Evolutionary conservation across 2,888 invertebrate genomes (phyloP).

Genomic region (Dasypolia templi): DNA sequence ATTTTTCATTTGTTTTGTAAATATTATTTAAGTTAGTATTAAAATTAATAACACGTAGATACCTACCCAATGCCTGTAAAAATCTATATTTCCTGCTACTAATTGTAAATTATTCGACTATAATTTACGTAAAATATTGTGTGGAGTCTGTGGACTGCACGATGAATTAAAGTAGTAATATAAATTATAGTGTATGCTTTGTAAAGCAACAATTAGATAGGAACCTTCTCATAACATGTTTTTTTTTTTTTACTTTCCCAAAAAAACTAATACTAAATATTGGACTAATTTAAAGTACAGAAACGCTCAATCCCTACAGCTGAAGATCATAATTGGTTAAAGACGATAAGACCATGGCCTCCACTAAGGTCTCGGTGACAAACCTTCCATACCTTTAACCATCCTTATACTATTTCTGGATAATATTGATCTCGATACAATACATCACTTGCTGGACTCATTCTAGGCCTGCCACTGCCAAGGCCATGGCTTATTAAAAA

Average conservation of each 20-base stretch:
- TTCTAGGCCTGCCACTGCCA: slow-evolving; percentile 9
- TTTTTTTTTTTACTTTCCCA: slow-evolving; percentile 4
- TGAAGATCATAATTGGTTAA: not conserved
- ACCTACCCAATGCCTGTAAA: slow-evolving; percentile 55
- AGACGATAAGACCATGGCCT: slow-evolving; percentile 11
- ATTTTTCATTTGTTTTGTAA: slow-evolving; percentile 61
- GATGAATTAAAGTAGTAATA: slow-evolving; percentile 4
- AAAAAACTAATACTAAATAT: not conserved
- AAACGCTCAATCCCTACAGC: slow-evolving; percentile 27
- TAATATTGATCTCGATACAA: slow-evolving; percentile 37
- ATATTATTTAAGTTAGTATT: slow-evolving; percentile 65
- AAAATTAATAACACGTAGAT: slow-evolving; percentile 47
- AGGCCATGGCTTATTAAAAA: slow-evolving; percentile 6
- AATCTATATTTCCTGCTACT: slow-evolving; percentile 27
- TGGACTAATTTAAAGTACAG: slow-evolving; percentile 17
- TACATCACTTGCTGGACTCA: slow-evolving; percentile 2
- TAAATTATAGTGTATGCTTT: slow-evolving; percentile 26
- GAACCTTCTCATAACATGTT: not conserved
- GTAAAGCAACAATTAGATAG: slow-evolving; percentile 13
- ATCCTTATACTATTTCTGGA: slow-evolving; percentile 1
- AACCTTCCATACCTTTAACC: not conserved
- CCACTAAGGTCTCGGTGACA: not conserved
- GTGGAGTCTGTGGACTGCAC: not conserved
- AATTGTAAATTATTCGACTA: slow-evolving; percentile 58
- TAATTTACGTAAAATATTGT: slow-evolving; percentile 14